Evolutionary conservation across 1,140 invertebrate genomes (phyloP), one percentile per base, ranked within the genome.

Genomic region (Temnothorax longispinosus): DNA sequence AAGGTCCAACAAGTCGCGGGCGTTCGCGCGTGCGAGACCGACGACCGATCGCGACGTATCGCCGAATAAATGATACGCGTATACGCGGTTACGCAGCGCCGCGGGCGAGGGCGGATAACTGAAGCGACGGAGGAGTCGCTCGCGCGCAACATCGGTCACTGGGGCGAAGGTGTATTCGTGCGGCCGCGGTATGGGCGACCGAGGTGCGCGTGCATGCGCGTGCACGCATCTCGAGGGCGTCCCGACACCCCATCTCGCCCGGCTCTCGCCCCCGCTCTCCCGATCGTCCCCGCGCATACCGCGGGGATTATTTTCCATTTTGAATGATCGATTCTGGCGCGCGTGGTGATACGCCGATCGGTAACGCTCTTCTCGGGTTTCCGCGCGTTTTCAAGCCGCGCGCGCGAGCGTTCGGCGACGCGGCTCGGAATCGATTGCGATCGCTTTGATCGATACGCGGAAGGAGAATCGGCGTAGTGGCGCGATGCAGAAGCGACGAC

Each of bases 121-220:
- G 74, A 35, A 87, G 35, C 85, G 85, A 80, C 84, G 65, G 18
- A 50, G 64, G 44, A 64, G 54, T 56, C 52, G 38, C 50, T 32
- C 41, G 72, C 52, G 52, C 52, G 65, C 47, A 52, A 27, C 54
- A 54, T 58, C 75, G 86, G 86, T 87, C 72, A 87, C 86, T 87
- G 86, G 86, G 80, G 58, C 86, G 82, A 87, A 75, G 64, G 80
- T 77, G 80, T 87, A 65, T 50, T 35, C 75, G 80, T 50, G 52
- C 85, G 74, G 41, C 15, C 82, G 38, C 50, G 78, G 81, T 81
- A 81, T 18, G 38, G 75, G 62, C 58, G 76, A 58, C 60, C 76
- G 65, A 69, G 85, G 10, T 62, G 77, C 62, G 72, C 84, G 78
- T 87, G 54, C 77, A 82, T 87, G 64, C 85, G 85, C 85, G 85